These are phyloP conservation scores for Pollimyrus isidori DNA, from an alignment of 2,113 vertebrate species.

Conservation along the genomic window DNA sequence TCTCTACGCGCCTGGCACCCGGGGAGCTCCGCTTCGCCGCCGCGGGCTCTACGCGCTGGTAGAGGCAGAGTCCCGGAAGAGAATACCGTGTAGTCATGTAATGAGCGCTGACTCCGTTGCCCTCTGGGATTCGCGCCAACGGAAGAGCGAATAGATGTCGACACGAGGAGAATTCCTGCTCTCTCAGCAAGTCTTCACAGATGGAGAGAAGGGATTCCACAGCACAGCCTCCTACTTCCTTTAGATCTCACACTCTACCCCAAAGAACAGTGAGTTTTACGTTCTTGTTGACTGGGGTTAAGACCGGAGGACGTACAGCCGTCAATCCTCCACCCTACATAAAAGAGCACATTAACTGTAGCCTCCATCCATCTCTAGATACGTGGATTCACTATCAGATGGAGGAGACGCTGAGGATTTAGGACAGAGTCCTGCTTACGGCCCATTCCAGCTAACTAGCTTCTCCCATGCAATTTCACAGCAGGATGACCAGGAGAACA, in stretches of 20 bases:
- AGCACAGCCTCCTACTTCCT: neutral
- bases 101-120: neutral
- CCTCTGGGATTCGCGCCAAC: neutral
- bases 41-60: neutral
- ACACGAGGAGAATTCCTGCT: neutral
- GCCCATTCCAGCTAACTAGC: neutral
- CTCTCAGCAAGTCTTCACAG: neutral
- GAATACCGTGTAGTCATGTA: neutral
- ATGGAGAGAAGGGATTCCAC: neutral
- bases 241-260: neutral
- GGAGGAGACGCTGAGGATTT: neutral
- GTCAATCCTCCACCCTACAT: neutral
- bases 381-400: neutral
- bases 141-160: neutral
- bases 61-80: neutral
- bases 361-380: neutral
- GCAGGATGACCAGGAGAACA: neutral
- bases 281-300: neutral
- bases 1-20: neutral
- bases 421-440: neutral
- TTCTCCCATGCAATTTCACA: conserved; percentile 16
- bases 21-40: neutral
- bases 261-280: neutral
- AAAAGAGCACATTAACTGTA: neutral
- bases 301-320: neutral